Evolutionary conservation across 2,888 invertebrate species (phyloP), one percentile per base, ranked within the genome.

Genomic region (Biston stratarius): DNA sequence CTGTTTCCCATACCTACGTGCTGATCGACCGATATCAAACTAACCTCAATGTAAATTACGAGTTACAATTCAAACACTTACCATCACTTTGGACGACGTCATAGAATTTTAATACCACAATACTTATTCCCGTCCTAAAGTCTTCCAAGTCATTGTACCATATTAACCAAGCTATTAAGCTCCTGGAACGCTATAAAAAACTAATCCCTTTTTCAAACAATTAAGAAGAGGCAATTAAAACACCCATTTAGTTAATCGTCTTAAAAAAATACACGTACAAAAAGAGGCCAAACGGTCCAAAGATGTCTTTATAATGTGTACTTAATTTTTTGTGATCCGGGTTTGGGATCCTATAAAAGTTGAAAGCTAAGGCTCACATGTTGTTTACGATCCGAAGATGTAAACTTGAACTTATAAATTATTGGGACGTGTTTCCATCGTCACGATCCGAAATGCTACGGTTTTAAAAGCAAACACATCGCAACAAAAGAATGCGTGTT

Each of bases 151-250:
- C 67, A 34, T 58, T 45, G 55, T 58, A 40, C 59, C 62, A 67
- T 56, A 59, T 51, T 64, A 70, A 73, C 66, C 70, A 63, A 64
- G 60, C 67, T 71, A 71, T 74, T 71, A 71, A 77, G 74, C 72
- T 77, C 69, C 73, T 61, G 69, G 59, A 73, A 69, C 68, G 60
- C 68, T 66, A 79, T 79, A 82, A 84, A 85, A 78, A 79, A 74
- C 73, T 72, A 74, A 80, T 79, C 73, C 75, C 72, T 73, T 80
- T 74, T 77, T 80, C 75, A 83, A 83, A 86, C 87, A 86, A 88
- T 89, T 86, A 87, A 86, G 82, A 76, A 67, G 67, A 64, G 74
- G 80, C 87, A 86, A 90, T 89, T 90, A 90, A 89, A 86, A 76
- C 72, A 74, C 72, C 83, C 83, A 83, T 86, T 85, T 80, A 80